Base-by-base conservation (phyloP, 2,113 vertebrate genomes). In the Phalacrocorax pelagicus region DNA sequence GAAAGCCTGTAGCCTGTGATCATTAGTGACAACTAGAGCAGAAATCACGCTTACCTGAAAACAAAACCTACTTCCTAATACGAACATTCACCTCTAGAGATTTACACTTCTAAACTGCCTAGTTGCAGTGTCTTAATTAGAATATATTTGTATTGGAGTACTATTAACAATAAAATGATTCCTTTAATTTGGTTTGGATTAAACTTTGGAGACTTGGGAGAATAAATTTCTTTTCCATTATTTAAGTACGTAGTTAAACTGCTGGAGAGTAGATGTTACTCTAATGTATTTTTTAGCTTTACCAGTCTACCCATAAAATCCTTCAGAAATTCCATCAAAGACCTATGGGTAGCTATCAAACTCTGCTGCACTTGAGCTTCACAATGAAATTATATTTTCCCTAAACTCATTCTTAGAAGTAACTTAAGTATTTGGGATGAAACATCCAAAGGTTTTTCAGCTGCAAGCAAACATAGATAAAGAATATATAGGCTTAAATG, bases 111-210 rank as follows among this genome's bases (percentile, higher is more conserved):
- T 79, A 54, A 88, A 79, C 13, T 65, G 29, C 57, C 38, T 71
- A 44, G 24, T 21, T 72, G 38, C 21, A 67, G 29, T 79, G 26
- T 6, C 38, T 90, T 94, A 92, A 94, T 95, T 95, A 92, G 40
- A 92, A 93, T 86, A 52, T 49, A 89, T 86, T 96, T 92, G 93
- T 74, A 78, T 70, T 86, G 47, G 27, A 73, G 7, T 58, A 66
- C 19, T 89, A 71, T 86, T 96, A 86, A 94, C 58, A 94, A 65
- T 71, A 95, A 96, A 94, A 86, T 62, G 81, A 88, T 93, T 93
- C 42, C 29, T 90, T 92, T 93, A 59, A 82, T 82, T 92, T 91
- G 29, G 18, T 42, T 90, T 92, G 63, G 47, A 95, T 90, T 90
- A 93, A 29, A 72, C 27, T 82, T 91, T 61, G 63, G 73, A 90